A percentile compares a stretch with the other conserved stretches of the same genome.
phyloP scores from a whole-genome alignment of 2,797 vertebrate species.

The Parotocinclus haroldoi region DNA sequence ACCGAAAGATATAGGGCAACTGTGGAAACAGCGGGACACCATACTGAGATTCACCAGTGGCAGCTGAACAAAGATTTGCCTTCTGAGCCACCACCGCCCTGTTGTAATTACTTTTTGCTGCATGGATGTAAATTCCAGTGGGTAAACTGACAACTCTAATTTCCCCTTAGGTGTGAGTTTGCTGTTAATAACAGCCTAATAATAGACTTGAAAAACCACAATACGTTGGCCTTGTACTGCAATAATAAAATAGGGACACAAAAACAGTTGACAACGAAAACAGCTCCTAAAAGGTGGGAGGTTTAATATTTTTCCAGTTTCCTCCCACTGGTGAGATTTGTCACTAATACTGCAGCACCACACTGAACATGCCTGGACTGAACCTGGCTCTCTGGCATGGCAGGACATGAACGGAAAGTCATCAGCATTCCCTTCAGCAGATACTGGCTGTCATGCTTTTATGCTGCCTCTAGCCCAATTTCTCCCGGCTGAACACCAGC shows the following conservation, averaged over 20 bases:
- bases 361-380: slow-evolving; percentile 44
- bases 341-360: slow-evolving; percentile 42
- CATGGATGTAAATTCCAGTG: no score
- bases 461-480: slow-evolving; percentile 18
- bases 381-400: slow-evolving; percentile 29
- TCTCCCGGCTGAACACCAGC: slow-evolving; percentile 25
- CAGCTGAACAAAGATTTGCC: no score
- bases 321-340: slow-evolving; percentile 33
- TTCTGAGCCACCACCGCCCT: no score
- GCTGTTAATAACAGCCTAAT: no score
- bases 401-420: slow-evolving; percentile 46
- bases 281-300: slow-evolving; percentile 24
- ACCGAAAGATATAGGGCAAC: no score
- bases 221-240: no score
- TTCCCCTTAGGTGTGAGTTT: no score
- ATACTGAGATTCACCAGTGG: no score
- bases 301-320: slow-evolving; percentile 39
- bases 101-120: no score
- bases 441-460: slow-evolving; percentile 16
- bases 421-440: slow-evolving; percentile 14
- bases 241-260: not conserved
- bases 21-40: no score
- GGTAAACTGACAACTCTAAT: no score
- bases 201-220: no score
- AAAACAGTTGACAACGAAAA: slow-evolving; percentile 28